These are phyloP conservation scores for Excalfactoria chinensis DNA, from an alignment of 2,113 vertebrate genomes.

Conservation along the genomic window DNA sequence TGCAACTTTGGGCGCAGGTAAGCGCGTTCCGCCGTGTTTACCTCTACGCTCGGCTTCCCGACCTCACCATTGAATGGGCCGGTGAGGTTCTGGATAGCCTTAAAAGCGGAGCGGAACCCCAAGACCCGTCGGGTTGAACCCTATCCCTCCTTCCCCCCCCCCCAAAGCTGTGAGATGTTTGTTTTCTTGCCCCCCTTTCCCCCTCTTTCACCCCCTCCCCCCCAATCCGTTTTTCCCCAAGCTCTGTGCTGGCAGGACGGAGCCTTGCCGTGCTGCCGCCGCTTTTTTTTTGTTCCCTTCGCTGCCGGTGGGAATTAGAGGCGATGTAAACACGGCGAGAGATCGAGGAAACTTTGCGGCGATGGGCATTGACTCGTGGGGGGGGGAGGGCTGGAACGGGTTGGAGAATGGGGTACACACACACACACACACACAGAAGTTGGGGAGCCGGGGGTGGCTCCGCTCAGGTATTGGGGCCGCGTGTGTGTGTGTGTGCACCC, in stretches of 20 bases:
- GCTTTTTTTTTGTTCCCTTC: slow-evolving; percentile 53
- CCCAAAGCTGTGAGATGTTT: too few species aligned
- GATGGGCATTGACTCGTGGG: not conserved
- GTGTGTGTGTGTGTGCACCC: too few species aligned
- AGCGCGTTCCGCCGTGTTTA: slow-evolving; percentile 56
- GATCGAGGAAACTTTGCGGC: slow-evolving; percentile 58
- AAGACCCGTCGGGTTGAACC: too few species aligned
- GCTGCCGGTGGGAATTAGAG: slow-evolving; percentile 53
- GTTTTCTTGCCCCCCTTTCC: too few species aligned
- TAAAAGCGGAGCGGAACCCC: not conserved
- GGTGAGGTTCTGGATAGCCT: not conserved
- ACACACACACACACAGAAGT: too few species aligned
- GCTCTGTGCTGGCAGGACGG: not conserved
- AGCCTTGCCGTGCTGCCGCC: not conserved
- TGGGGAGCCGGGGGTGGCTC: too few species aligned
- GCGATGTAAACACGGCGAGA: slow-evolving; percentile 46
- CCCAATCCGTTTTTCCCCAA: not conserved
- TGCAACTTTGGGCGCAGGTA: slow-evolving; percentile 88
- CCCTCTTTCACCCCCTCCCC: too few species aligned
- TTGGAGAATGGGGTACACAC: too few species aligned
- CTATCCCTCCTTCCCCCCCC: too few species aligned
- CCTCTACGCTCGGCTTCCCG: slow-evolving; percentile 17
- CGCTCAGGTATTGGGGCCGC: too few species aligned
- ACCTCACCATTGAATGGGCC: slow-evolving; percentile 56
- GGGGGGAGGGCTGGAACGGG: too few species aligned